These are phyloP conservation scores for Octonoba sinensis DNA, from an alignment of 2,888 invertebrate genomes.

Conservation along the genomic window DNA sequence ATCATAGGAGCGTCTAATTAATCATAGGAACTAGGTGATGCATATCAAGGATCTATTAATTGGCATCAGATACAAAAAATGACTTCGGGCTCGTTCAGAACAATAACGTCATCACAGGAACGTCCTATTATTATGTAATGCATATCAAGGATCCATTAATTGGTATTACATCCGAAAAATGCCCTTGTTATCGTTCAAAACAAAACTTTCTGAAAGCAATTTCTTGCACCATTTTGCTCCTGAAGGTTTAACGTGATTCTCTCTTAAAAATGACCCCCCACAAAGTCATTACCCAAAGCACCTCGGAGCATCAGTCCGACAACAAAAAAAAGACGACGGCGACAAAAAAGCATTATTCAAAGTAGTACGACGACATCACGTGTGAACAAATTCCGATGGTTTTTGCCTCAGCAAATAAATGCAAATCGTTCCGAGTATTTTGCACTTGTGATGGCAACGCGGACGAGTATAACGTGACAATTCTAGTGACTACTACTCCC, in stretches of 20 bases:
- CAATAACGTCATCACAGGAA: no score
- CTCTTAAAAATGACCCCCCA: constrained; percentile 40
- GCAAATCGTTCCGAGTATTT: constrained; percentile 60
- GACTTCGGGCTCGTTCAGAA: no score
- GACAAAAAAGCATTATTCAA: constrained; percentile 57
- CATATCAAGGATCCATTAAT: no score
- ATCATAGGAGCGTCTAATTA: no score
- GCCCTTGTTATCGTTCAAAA: no score
- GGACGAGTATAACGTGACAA: constrained; percentile 50
- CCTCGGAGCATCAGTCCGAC: neutral
- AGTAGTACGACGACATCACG: constrained; percentile 63
- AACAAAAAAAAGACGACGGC: constrained; percentile 9
- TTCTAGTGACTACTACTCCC: constrained; percentile 14
- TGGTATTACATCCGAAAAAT: no score
- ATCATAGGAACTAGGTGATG: no score
- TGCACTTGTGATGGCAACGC: constrained; percentile 32
- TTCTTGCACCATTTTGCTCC: constrained; percentile 35
- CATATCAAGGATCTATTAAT: no score
- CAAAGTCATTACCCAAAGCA: constrained; percentile 50
- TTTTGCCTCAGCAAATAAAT: constrained; percentile 52
- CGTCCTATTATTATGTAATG: no score
- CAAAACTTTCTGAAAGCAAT: no score
- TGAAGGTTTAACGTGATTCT: neutral
- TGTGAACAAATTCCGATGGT: constrained; percentile 40
- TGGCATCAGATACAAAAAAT: no score